Percentiles rank a stretch among this genome's conserved stretches.
Conservation (phyloP, 1,140 invertebrate species). For the Drosophila pachea region DNA sequence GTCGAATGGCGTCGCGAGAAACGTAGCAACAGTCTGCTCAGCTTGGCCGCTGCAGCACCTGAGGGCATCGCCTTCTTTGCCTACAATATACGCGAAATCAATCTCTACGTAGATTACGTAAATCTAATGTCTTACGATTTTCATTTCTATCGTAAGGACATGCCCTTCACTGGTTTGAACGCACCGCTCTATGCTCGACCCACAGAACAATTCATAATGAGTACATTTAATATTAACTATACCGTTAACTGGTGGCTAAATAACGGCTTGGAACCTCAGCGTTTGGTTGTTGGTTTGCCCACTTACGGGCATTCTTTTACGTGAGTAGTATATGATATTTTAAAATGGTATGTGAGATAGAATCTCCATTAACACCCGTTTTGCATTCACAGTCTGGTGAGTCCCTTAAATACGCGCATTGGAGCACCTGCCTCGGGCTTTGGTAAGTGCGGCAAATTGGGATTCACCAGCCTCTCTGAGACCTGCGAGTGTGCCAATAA, state of each 20-base stretch:
- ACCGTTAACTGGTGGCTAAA: constrained; percentile 88
- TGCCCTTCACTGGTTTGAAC: constrained; percentile 89
- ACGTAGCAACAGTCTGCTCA: constrained; percentile 82
- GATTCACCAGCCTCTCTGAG: constrained; percentile 85
- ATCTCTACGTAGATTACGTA: constrained; percentile 90
- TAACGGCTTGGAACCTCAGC: constrained; percentile 89
- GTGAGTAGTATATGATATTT: constrained; percentile 78
- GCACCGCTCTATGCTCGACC: constrained; percentile 85
- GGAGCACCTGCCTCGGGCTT: constrained; percentile 85
- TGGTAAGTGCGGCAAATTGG: constrained; percentile 83
- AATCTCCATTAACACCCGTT: background rate
- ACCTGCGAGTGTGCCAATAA: constrained; percentile 84
- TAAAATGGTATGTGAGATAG: no score
- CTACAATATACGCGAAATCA: constrained; percentile 88
- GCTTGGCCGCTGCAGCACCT: constrained; percentile 88
- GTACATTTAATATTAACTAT: constrained; percentile 90
- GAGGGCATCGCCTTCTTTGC: constrained; percentile 85
- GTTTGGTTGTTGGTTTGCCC: constrained; percentile 93
- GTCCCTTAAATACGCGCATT: constrained; percentile 83
- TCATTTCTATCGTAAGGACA: constrained; percentile 87
- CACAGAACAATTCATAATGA: constrained; percentile 83
- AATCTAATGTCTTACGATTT: constrained; percentile 95
- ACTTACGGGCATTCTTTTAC: constrained; percentile 92
- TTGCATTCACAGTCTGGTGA: constrained; percentile 81
- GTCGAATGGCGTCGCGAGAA: constrained; percentile 82